Conservation (phyloP, 2,888 invertebrate species). For the Macrophya annulata region DNA sequence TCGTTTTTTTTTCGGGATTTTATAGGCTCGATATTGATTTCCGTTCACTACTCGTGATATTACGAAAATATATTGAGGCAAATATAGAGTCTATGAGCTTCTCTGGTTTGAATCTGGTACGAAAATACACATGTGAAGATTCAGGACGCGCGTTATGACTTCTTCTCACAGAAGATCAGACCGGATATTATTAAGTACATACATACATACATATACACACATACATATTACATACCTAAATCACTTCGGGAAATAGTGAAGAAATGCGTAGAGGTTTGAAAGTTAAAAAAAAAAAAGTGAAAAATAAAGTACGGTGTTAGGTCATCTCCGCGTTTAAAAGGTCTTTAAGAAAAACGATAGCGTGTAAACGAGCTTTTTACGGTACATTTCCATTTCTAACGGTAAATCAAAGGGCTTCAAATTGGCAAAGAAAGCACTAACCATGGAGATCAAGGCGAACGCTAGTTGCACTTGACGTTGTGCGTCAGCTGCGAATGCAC, state of each 20-base stretch:
- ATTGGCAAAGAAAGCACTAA: slow-evolving; percentile 68
- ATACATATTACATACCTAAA: neutral
- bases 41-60: slow-evolving; percentile 19
- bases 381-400: slow-evolving; percentile 73
- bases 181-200: neutral
- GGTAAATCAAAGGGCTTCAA: slow-evolving; percentile 76
- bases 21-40: slow-evolving; percentile 5
- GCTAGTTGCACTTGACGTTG: slow-evolving; percentile 77
- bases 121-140: neutral
- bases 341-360: slow-evolving; percentile 36
- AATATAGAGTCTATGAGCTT: slow-evolving; percentile 22
- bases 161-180: neutral
- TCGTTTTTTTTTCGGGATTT: neutral
- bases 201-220: too few species aligned
- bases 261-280: neutral
- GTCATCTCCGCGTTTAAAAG: slow-evolving; percentile 32
- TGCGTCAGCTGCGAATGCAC: slow-evolving; percentile 75
- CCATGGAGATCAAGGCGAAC: slow-evolving; percentile 71
- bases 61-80: slow-evolving; percentile 39
- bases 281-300: too few species aligned
- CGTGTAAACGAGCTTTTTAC: slow-evolving; percentile 68
- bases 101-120: neutral
- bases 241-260: neutral
- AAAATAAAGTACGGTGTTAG: neutral
- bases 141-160: neutral